Percentiles rank a stretch among this genome's conserved stretches.
phyloP scores from a whole-genome alignment of 2,797 vertebrate species.

The Gallinago solitaria region DNA sequence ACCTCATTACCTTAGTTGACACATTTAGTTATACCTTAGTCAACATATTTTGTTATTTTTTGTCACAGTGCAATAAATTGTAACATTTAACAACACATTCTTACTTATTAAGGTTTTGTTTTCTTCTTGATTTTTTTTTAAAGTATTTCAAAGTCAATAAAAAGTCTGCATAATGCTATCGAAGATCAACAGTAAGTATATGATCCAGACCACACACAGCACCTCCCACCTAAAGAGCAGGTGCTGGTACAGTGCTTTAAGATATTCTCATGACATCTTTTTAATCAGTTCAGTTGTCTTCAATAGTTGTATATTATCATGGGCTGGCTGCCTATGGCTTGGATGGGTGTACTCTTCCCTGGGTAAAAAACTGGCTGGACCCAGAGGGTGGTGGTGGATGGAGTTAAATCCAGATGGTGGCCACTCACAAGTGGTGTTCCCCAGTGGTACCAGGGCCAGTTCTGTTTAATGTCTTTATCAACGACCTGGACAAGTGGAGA shows the following conservation, averaged over 20 bases:
- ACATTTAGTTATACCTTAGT: background rate
- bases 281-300: background rate
- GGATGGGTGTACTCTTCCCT: background rate
- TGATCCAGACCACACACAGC: background rate
- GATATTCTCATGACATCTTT: fast-evolving
- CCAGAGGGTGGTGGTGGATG: background rate
- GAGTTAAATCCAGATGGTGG: background rate
- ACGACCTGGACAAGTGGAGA: background rate
- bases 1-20: background rate
- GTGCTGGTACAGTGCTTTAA: background rate
- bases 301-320: background rate
- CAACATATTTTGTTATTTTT: background rate
- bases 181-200: background rate
- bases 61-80: background rate
- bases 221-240: background rate
- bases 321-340: too few species aligned
- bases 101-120: background rate
- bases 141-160: background rate
- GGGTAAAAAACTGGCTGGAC: background rate
- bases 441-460: background rate
- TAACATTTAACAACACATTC: background rate
- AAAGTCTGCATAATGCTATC: background rate
- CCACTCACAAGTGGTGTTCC: background rate
- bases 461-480: background rate
- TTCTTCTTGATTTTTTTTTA: background rate